A percentile compares a stretch with the other conserved stretches of the same genome.
Conservation (phyloP, 2,888 invertebrate species). For the Cristatella mucedo region DNA sequence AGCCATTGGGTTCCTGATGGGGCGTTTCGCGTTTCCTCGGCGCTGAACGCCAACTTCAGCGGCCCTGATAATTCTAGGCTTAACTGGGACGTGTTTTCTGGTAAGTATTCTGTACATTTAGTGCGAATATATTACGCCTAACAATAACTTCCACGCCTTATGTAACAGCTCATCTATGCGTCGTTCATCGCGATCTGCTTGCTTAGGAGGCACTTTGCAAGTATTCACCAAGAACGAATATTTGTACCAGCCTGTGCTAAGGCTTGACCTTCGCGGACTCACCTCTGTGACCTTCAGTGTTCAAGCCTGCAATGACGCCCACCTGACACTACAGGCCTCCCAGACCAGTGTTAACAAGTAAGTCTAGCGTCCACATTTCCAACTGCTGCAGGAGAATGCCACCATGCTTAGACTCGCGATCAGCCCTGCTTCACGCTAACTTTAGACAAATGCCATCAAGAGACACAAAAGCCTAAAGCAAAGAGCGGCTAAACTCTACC, state of each 20-base stretch:
- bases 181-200: no score
- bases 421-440: no score
- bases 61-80: constrained; percentile 6
- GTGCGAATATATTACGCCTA: no score
- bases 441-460: no score
- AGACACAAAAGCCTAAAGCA: no score
- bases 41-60: neutral
- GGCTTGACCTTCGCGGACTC: neutral
- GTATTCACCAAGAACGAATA: constrained; percentile 1
- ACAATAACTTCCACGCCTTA: neutral
- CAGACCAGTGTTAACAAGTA: no score
- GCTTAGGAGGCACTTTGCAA: no score
- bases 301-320: constrained; percentile 9
- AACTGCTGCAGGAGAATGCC: no score
- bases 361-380: no score
- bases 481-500: no score
- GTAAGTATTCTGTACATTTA: neutral
- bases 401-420: no score
- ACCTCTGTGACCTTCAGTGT: constrained; percentile 5
- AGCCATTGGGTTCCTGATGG: constrained; percentile 8
- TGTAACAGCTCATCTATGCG: neutral
- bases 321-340: constrained; percentile 4
- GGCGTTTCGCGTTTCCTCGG: constrained; percentile 1
- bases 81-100: constrained; percentile 4
- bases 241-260: neutral